Conservation (phyloP, 2,888 invertebrate species). For the Andrena haemorrhoa region DNA sequence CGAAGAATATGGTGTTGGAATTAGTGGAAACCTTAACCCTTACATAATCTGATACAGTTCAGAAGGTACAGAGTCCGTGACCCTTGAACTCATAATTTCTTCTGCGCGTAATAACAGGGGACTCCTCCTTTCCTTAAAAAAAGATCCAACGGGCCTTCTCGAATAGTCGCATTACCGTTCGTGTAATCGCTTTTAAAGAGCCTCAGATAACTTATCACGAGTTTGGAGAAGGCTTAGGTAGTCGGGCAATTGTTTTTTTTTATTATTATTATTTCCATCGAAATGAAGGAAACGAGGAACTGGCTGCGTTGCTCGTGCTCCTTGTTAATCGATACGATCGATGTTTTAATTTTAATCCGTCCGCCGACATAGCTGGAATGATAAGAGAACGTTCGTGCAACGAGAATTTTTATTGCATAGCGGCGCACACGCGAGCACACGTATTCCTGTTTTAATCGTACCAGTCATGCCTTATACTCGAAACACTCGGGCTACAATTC, state of each 20-base stretch:
- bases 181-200: constrained; percentile 21
- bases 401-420: not conserved
- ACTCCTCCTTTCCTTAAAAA: not conserved
- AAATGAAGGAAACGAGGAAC: too few relatives aligned
- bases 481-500: too few relatives aligned
- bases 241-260: not conserved
- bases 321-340: too few relatives aligned
- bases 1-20: not conserved
- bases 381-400: not conserved
- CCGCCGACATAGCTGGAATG: too few relatives aligned
- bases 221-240: constrained; percentile 21
- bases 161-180: not conserved
- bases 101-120: not conserved
- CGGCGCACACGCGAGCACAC: too few relatives aligned
- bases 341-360: too few relatives aligned
- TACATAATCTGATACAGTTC: constrained; percentile 16
- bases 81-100: not conserved
- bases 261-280: too few relatives aligned
- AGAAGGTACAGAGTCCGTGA: not conserved
- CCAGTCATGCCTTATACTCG: too few relatives aligned
- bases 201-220: constrained; percentile 29
- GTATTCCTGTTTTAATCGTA: too few relatives aligned
- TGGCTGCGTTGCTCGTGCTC: too few relatives aligned
- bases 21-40: not conserved
- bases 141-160: not conserved